phyloP scores from a whole-genome alignment of 2,113 vertebrate genomes.

The Budorcas taxicolor region DNA sequence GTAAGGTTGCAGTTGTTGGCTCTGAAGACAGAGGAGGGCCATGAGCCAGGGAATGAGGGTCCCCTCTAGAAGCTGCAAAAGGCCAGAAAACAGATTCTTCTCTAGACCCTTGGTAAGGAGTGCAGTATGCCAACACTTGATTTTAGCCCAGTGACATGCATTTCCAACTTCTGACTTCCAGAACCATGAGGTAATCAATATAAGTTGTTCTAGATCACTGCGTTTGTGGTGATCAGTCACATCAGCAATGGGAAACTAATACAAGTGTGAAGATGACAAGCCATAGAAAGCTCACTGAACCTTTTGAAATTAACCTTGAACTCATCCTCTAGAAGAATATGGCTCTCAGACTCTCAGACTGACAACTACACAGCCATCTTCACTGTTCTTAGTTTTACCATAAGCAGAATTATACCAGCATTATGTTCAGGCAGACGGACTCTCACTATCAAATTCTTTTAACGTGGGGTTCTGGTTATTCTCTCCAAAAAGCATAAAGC shows the following conservation, averaged over 20 bases:
- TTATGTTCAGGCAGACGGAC: not conserved
- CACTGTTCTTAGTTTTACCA: not conserved
- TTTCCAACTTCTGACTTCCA: not conserved
- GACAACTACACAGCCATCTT: not conserved
- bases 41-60: not conserved
- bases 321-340: not conserved
- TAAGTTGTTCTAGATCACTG: not conserved
- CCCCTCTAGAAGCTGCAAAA: not conserved
- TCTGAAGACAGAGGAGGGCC: not conserved
- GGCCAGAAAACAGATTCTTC: not conserved
- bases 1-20: not conserved
- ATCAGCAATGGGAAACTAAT: not conserved
- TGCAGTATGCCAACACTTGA: not conserved
- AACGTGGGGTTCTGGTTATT: not conserved
- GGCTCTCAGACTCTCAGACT: not conserved
- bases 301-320: constrained; percentile 11
- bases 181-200: not conserved
- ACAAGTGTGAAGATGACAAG: not conserved
- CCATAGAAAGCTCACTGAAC: not conserved
- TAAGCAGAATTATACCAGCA: not conserved
- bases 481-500: not conserved
- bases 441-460: not conserved
- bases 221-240: not conserved
- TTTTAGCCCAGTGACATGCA: not conserved
- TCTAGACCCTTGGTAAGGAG: not conserved